Evolutionary conservation across 2,888 invertebrate species (phyloP).

Genomic region (Meliscaeva auricollis): DNA sequence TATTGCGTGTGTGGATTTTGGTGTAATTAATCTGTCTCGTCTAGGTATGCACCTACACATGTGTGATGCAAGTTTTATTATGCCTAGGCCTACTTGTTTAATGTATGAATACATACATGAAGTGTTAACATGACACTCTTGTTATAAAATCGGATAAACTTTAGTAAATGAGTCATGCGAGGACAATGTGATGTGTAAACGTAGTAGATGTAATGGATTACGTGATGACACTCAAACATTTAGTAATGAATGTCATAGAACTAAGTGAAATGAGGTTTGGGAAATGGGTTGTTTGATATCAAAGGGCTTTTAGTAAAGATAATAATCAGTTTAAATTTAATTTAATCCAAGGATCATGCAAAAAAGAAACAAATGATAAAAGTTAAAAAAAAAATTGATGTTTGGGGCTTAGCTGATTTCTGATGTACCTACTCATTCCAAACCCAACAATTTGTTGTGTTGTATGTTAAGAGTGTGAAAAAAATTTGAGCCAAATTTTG

Average conservation of each 20-base stretch:
- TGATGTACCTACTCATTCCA: too few species aligned
- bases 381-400: too few species aligned
- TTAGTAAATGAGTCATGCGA: conserved; percentile 29
- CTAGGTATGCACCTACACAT: not conserved
- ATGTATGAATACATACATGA: not conserved
- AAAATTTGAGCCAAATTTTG: too few species aligned
- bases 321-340: not conserved
- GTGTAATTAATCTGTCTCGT: conserved; percentile 60
- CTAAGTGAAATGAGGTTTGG: not conserved
- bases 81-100: not conserved
- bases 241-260: conserved; percentile 12
- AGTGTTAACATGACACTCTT: conserved; percentile 41
- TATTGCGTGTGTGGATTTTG: conserved; percentile 44
- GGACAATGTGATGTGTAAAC: conserved; percentile 42
- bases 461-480: too few species aligned
- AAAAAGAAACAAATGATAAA: not conserved
- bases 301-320: not conserved
- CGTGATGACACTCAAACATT: conserved; percentile 32
- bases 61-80: conserved; percentile 23
- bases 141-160: conserved; percentile 50
- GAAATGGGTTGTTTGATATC: not conserved
- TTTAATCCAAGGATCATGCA: not conserved
- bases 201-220: conserved; percentile 36
- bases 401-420: too few species aligned
- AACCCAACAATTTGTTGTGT: too few species aligned